A percentile compares a stretch with the other conserved stretches of the same genome.
phyloP scores from a whole-genome alignment of 37 sponge, comb jelly and placozoan species.

The Ephydatia muelleri region DNA sequence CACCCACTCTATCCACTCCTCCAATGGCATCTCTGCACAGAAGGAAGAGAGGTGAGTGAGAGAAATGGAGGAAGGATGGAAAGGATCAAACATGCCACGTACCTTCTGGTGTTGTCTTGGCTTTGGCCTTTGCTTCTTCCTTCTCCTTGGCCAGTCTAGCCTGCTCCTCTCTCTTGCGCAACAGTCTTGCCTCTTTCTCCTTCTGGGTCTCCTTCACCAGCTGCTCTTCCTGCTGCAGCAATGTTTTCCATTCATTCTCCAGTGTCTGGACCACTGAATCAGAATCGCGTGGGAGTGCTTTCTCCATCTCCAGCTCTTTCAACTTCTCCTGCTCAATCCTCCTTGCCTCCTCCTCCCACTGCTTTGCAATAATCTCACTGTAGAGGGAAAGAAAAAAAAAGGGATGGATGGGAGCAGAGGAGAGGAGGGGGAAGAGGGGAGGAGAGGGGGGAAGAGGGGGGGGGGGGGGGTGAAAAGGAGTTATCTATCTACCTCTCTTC shows the following conservation, averaged over 20 bases:
- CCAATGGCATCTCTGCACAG: constrained; percentile 55
- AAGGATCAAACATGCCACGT: too few species aligned
- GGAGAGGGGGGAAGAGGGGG: constrained; percentile 3
- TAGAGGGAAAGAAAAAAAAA: too few species aligned
- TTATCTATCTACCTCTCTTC: not conserved
- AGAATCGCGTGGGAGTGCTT: too few species aligned
- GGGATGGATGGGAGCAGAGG: too few species aligned
- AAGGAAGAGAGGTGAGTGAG: too few species aligned
- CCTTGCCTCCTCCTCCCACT: too few species aligned
- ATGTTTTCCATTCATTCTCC: not conserved
- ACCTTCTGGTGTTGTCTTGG: too few species aligned
- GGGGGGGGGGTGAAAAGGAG: not conserved
- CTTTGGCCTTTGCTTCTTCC: too few species aligned
- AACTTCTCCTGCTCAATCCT: too few species aligned
- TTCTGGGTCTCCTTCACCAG: not conserved
- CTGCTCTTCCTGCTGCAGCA: not conserved
- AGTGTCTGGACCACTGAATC: not conserved
- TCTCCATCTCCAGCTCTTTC: too few species aligned
- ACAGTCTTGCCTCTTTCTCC: not conserved
- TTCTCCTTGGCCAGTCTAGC: not conserved
- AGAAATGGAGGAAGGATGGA: too few species aligned
- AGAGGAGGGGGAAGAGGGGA: constrained; percentile 9
- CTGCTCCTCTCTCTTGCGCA: not conserved
- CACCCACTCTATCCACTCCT: constrained; percentile 73
- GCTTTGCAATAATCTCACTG: too few species aligned